phyloP scores from a whole-genome alignment of 2,888 invertebrate genomes.

The Mycogona germanica region DNA sequence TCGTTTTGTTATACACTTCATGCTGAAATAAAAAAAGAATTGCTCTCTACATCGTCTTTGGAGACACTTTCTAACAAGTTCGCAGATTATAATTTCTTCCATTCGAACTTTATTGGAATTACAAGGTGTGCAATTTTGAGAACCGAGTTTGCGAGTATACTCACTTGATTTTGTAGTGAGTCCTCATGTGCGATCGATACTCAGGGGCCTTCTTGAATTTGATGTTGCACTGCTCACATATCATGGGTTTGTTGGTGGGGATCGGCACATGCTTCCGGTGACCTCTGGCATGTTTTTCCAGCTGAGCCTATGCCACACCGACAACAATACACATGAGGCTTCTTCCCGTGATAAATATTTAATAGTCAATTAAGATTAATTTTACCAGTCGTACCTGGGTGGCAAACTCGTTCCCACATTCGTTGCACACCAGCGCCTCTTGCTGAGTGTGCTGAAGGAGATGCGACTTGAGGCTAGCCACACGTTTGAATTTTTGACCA shows the following conservation, averaged over 20 bases:
- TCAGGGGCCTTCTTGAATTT: slow-evolving; percentile 30
- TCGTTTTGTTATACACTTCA: too few species aligned
- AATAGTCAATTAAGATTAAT: slow-evolving; percentile 17
- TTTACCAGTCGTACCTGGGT: slow-evolving; percentile 38
- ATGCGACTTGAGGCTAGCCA: slow-evolving; percentile 49
- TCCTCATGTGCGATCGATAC: slow-evolving; percentile 35
- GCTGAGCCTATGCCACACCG: too few species aligned
- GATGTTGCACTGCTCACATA: slow-evolving; percentile 47
- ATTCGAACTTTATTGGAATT: too few species aligned
- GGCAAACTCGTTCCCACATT: slow-evolving; percentile 49
- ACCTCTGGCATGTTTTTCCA: slow-evolving; percentile 39
- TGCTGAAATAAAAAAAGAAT: too few species aligned
- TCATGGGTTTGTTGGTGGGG: slow-evolving; percentile 34
- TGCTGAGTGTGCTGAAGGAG: slow-evolving; percentile 47
- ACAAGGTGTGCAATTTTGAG: too few species aligned
- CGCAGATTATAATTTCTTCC: too few species aligned
- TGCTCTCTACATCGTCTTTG: too few species aligned
- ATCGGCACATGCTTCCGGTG: slow-evolving; percentile 34
- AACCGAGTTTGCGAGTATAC: too few species aligned
- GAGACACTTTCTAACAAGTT: too few species aligned
- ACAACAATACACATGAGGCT: too few species aligned
- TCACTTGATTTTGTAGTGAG: slow-evolving; percentile 44
- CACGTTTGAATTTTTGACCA: slow-evolving; percentile 42
- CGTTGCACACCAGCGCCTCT: slow-evolving; percentile 45
- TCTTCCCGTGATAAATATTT: too few species aligned